Conservation (phyloP, 1,140 invertebrate genomes). For the Rhopalosiphum padi region DNA sequence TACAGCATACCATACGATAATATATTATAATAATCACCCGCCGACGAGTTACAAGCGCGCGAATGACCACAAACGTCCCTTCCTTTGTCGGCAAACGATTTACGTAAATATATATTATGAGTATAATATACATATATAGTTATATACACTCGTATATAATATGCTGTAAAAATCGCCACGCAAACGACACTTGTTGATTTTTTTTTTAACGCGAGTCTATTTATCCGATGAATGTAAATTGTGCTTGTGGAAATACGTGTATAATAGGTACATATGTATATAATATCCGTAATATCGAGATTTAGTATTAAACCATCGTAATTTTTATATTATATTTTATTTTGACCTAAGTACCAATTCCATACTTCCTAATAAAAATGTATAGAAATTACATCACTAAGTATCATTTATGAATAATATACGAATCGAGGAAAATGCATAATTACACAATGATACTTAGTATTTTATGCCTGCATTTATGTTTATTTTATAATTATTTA, state of each 20-base stretch:
- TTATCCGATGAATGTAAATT: not conserved
- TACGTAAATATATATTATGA: not conserved
- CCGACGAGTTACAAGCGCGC: not conserved
- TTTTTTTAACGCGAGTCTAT: not conserved
- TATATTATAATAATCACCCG: not conserved
- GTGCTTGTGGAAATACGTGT: not conserved
- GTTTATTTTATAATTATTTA: not conserved
- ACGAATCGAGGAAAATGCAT: not conserved
- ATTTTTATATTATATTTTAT: not conserved
- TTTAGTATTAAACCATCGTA: too few species aligned
- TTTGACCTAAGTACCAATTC: not conserved
- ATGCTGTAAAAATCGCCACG: not conserved
- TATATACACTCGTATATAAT: not conserved
- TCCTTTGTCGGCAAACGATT: constrained; percentile 13
- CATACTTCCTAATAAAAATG: not conserved
- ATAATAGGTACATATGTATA: not conserved
- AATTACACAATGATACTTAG: not conserved
- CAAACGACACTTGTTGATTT: not conserved
- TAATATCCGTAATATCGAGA: too few species aligned
- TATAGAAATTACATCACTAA: not conserved
- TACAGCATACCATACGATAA: not conserved
- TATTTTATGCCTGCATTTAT: not conserved
- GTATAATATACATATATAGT: not conserved
- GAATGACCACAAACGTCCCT: not conserved
- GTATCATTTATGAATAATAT: not conserved